Percentiles rank a stretch among this genome's conserved stretches.
phyloP scores from a whole-genome alignment of 2,888 invertebrate species.

The Furcula furcula region DNA sequence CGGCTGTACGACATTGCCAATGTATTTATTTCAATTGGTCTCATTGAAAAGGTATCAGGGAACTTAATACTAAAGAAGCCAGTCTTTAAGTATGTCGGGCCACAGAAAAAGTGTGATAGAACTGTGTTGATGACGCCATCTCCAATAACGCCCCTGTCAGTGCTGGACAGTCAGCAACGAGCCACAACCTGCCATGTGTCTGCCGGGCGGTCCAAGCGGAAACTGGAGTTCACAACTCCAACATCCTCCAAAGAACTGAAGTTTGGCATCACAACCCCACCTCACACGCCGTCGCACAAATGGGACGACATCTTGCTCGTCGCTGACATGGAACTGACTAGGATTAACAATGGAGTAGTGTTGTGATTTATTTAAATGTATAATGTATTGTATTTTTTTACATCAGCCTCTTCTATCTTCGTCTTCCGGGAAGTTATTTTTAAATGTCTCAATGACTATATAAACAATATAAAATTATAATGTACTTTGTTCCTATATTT shows the following conservation, averaged over 20 bases:
- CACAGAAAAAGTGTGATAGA: constrained; percentile 61
- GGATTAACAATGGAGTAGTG: constrained; percentile 73
- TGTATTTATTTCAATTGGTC: constrained; percentile 87
- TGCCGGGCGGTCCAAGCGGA: constrained; percentile 69
- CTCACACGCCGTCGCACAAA: constrained; percentile 74
- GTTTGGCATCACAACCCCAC: constrained; percentile 63
- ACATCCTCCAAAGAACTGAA: constrained; percentile 56
- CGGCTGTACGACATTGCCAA: constrained; percentile 90
- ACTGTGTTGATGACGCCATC: constrained; percentile 50
- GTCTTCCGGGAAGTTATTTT: constrained; percentile 63
- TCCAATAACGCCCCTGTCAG: constrained; percentile 62
- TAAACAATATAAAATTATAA: constrained; percentile 34
- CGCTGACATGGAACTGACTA: constrained; percentile 81
- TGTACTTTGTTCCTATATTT: constrained; percentile 59
- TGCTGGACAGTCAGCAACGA: constrained; percentile 48
- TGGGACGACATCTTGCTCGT: constrained; percentile 82
- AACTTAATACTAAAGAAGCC: constrained; percentile 84
- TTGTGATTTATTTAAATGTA: constrained; percentile 50
- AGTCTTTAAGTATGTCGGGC: constrained; percentile 85
- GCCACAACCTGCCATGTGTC: constrained; percentile 55
- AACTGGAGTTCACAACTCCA: constrained; percentile 71
- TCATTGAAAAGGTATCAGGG: constrained; percentile 86
- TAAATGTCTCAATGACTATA: constrained; percentile 27
- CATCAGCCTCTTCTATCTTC: constrained; percentile 47
- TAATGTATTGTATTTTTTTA: constrained; percentile 39